Conservation (phyloP, 2,888 invertebrate species). For the Apantesis nais region DNA sequence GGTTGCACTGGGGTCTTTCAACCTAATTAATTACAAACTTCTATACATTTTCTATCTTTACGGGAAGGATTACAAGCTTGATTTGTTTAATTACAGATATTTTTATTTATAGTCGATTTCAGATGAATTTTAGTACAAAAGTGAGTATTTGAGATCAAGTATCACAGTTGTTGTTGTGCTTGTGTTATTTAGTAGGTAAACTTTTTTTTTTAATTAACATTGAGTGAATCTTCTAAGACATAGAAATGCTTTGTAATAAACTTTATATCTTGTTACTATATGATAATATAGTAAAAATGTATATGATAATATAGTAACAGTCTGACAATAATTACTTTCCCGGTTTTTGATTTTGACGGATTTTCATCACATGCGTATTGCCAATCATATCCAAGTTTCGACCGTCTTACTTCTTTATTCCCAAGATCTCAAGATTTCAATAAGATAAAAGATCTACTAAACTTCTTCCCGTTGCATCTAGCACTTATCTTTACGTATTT, state of each 20-base stretch:
- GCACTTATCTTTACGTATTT: neutral
- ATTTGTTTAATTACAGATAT: constrained; percentile 19
- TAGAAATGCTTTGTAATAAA: no score
- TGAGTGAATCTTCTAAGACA: no score
- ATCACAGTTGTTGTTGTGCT: neutral
- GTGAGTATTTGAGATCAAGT: neutral
- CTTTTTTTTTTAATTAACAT: no score
- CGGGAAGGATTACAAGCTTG: constrained; percentile 12
- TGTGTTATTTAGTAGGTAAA: no score
- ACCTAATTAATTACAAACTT: constrained; percentile 61
- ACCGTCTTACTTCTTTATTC: neutral
- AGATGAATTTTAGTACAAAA: neutral
- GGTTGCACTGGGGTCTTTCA: constrained; percentile 54
- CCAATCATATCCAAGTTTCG: no score
- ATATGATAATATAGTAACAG: no score
- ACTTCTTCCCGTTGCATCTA: neutral
- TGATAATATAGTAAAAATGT: no score
- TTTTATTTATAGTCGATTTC: no score
- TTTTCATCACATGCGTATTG: no score
- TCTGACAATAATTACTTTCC: no score
- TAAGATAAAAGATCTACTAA: neutral
- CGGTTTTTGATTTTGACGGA: no score
- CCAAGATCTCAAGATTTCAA: neutral
- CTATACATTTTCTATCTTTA: constrained; percentile 49
- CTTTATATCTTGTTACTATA: no score